These are phyloP conservation scores for Rhinatrema bivittatum DNA, from an alignment of 2,797 vertebrate genomes.

Conservation along the genomic window DNA sequence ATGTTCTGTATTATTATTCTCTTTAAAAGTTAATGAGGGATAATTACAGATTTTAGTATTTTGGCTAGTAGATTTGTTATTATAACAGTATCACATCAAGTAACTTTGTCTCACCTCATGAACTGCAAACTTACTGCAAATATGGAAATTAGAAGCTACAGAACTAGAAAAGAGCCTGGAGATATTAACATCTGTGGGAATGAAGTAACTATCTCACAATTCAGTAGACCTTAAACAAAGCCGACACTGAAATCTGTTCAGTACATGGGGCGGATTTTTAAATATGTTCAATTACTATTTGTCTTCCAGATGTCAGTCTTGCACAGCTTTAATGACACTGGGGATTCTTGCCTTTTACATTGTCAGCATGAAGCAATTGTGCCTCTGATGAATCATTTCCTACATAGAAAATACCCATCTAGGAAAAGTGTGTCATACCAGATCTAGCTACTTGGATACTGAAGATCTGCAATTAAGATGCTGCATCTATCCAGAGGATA, in stretches of 20 bases:
- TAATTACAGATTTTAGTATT: slow-evolving; percentile 47
- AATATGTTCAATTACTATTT: slow-evolving; percentile 55
- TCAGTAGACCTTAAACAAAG: slow-evolving; percentile 68
- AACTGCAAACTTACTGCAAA: slow-evolving; percentile 47
- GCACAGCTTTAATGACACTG: slow-evolving; percentile 34
- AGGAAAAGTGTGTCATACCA: not conserved
- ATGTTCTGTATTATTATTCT: slow-evolving; percentile 53
- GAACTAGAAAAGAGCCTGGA: slow-evolving; percentile 56
- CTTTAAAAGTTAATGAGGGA: slow-evolving; percentile 51
- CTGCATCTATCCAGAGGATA: too few species aligned
- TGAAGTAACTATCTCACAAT: slow-evolving; percentile 62
- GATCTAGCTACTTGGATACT: slow-evolving; percentile 1
- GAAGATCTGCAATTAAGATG: too few species aligned
- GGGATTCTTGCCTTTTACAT: slow-evolving; percentile 40
- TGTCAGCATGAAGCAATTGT: slow-evolving; percentile 30
- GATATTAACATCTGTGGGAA: slow-evolving; percentile 69
- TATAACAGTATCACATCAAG: slow-evolving; percentile 44
- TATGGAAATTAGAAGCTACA: slow-evolving; percentile 67
- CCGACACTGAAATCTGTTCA: slow-evolving; percentile 58
- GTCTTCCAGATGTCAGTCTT: slow-evolving; percentile 50
- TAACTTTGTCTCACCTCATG: slow-evolving; percentile 39
- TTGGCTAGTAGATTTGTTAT: slow-evolving; percentile 43
- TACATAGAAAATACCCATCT: slow-evolving; percentile 25
- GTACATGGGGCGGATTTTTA: slow-evolving; percentile 56
- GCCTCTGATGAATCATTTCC: slow-evolving; percentile 25